Evolutionary conservation across 2,113 vertebrate genomes (phyloP).

Genomic region (Labeo rohita): DNA sequence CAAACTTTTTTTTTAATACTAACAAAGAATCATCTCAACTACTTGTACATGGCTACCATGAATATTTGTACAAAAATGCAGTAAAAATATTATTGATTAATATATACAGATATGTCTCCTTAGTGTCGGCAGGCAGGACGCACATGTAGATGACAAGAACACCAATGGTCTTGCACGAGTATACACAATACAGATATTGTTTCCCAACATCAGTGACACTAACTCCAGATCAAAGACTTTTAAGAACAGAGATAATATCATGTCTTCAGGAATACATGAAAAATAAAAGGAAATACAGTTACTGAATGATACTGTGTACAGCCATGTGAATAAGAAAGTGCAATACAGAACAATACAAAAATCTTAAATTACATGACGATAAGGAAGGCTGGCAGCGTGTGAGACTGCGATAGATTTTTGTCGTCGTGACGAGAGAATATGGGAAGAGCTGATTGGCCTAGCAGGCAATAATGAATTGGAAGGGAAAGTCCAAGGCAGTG

Average conservation of each 20-base stretch:
- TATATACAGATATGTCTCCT: constrained; percentile 80
- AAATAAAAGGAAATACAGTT: constrained; percentile 56
- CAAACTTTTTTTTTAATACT: constrained; percentile 75
- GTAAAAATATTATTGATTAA: constrained; percentile 80
- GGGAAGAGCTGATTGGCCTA: constrained; percentile 36
- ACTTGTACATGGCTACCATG: constrained; percentile 78
- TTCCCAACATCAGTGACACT: constrained; percentile 67
- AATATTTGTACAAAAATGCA: constrained; percentile 80
- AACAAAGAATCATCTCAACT: constrained; percentile 69
- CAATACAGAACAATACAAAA: constrained; percentile 55
- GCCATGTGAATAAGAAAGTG: constrained; percentile 49
- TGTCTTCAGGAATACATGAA: constrained; percentile 43
- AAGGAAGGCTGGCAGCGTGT: constrained; percentile 39
- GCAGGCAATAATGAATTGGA: not conserved
- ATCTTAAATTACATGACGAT: constrained; percentile 52
- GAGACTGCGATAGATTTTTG: constrained; percentile 30
- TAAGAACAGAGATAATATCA: constrained; percentile 55
- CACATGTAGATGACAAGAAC: constrained; percentile 66
- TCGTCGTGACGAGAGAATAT: not conserved
- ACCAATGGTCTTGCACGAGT: constrained; percentile 68
- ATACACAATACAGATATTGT: constrained; percentile 67
- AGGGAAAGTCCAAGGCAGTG: constrained; percentile 17
- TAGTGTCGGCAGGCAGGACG: constrained; percentile 72
- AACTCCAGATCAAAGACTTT: constrained; percentile 59
- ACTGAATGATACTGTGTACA: constrained; percentile 40